Conservation (phyloP, 2,113 vertebrate genomes). For the Pimephales promelas region DNA sequence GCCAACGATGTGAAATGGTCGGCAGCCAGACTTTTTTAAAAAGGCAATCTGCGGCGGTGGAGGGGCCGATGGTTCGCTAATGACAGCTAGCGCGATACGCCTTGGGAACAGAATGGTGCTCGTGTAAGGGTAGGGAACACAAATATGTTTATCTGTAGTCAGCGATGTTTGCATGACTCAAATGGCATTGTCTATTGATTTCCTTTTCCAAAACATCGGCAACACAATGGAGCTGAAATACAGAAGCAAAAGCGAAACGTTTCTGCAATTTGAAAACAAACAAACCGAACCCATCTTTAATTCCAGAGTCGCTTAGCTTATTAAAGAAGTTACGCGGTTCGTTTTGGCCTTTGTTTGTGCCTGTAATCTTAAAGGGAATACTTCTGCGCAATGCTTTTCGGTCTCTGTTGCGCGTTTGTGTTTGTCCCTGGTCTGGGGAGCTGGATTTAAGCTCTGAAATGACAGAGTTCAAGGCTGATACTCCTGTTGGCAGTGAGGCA, state of each 20-base stretch:
- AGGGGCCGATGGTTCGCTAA: constrained; percentile 74
- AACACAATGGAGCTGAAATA: constrained; percentile 37
- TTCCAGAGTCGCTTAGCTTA: background rate
- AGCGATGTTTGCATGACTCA: constrained; percentile 56
- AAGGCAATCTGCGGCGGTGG: constrained; percentile 76
- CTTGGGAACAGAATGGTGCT: constrained; percentile 65
- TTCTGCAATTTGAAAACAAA: constrained; percentile 32
- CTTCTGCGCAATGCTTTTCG: background rate
- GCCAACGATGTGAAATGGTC: constrained; percentile 71
- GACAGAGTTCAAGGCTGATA: constrained; percentile 50
- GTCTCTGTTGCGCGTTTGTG: constrained; percentile 19
- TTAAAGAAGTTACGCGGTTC: constrained; percentile 12
- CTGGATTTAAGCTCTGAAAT: constrained; percentile 44
- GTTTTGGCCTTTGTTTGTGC: constrained; percentile 26
- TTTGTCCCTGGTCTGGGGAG: constrained; percentile 37
- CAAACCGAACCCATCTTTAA: constrained; percentile 39
- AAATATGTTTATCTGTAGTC: constrained; percentile 63
- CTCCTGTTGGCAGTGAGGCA: constrained; percentile 54
- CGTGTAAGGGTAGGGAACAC: constrained; percentile 60
- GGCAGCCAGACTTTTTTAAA: constrained; percentile 68
- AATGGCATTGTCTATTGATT: constrained; percentile 59
- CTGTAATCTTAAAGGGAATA: constrained; percentile 40
- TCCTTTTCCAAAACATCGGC: constrained; percentile 34
- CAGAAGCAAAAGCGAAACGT: constrained; percentile 32
- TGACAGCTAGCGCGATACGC: constrained; percentile 72